Conservation (phyloP, 2,113 vertebrate genomes). For the Notarius quadriscutis region DNA sequence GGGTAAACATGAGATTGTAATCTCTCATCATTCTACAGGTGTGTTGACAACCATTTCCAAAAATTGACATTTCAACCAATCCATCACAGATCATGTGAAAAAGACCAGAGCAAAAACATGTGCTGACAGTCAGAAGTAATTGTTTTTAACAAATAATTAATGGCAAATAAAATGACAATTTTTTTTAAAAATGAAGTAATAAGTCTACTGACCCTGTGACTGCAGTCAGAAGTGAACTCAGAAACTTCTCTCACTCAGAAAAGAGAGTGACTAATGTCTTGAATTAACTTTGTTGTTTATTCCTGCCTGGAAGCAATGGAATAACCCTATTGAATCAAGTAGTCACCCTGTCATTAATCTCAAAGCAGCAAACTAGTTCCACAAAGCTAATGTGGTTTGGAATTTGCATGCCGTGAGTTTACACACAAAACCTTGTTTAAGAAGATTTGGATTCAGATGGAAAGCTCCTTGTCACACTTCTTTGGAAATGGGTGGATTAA, state of each 20-base stretch:
- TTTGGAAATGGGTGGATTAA: slow-evolving; percentile 72
- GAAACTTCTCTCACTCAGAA: slow-evolving; percentile 64
- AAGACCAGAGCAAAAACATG: background rate
- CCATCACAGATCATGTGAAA: background rate
- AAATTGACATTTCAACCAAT: background rate
- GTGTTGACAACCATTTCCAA: background rate
- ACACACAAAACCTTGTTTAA: slow-evolving; percentile 76
- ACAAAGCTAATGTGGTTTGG: slow-evolving; percentile 80
- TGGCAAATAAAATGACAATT: too few species aligned
- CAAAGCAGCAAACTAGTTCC: slow-evolving; percentile 76
- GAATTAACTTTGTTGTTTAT: slow-evolving; percentile 80
- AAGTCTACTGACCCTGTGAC: background rate
- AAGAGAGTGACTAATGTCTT: slow-evolving; percentile 75
- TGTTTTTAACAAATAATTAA: background rate
- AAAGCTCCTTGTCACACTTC: slow-evolving; percentile 77
- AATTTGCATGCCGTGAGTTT: slow-evolving; percentile 79
- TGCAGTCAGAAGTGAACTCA: slow-evolving; percentile 44
- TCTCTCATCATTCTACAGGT: too few species aligned
- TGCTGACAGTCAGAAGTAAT: background rate
- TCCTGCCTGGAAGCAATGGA: slow-evolving; percentile 71
- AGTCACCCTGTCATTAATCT: slow-evolving; percentile 77
- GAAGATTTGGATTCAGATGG: slow-evolving; percentile 77
- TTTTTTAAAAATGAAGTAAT: background rate
- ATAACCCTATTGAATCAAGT: slow-evolving; percentile 81
- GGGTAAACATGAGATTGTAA: background rate